These are phyloP conservation scores for Emmelina monodactyla DNA, from an alignment of 2,888 invertebrate species.

Conservation along the genomic window DNA sequence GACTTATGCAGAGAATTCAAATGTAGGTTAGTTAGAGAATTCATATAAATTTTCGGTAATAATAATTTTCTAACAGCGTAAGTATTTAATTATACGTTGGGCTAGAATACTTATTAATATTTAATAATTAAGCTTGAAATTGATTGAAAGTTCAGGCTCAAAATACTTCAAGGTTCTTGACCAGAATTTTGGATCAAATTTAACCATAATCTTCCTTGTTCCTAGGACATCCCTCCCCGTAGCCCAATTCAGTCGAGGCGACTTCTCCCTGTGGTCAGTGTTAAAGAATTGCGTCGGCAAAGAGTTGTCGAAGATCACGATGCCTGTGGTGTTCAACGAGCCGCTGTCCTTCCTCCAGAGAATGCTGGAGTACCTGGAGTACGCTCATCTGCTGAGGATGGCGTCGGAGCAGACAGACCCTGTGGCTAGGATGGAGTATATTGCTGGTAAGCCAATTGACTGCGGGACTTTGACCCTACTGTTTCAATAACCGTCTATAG, in stretches of 20 bases:
- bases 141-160: too few relatives aligned
- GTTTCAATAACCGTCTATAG: neutral
- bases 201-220: too few relatives aligned
- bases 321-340: constrained; percentile 97
- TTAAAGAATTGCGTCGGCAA: constrained; percentile 91
- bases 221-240: constrained; percentile 73
- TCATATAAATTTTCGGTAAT: too few relatives aligned
- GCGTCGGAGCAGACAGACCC: constrained; percentile 83
- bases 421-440: constrained; percentile 80
- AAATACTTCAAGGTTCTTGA: too few relatives aligned
- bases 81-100: too few relatives aligned
- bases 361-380: constrained; percentile 94
- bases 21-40: too few relatives aligned
- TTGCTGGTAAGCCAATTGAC: constrained; percentile 61
- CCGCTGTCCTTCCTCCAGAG: constrained; percentile 94
- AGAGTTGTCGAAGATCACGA: constrained; percentile 94
- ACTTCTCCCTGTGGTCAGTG: constrained; percentile 90
- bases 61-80: too few relatives aligned
- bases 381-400: constrained; percentile 74
- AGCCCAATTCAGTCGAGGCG: constrained; percentile 77
- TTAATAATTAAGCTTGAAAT: too few relatives aligned
- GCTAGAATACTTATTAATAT: too few relatives aligned
- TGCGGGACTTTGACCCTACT: neutral
- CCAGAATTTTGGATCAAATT: too few relatives aligned
- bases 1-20: too few relatives aligned